A percentile compares a stretch with the other conserved stretches of the same genome.
These are phyloP conservation scores for Drosophila nr. medialis DNA, from an alignment of 2,888 invertebrate species.

Conservation along the genomic window DNA sequence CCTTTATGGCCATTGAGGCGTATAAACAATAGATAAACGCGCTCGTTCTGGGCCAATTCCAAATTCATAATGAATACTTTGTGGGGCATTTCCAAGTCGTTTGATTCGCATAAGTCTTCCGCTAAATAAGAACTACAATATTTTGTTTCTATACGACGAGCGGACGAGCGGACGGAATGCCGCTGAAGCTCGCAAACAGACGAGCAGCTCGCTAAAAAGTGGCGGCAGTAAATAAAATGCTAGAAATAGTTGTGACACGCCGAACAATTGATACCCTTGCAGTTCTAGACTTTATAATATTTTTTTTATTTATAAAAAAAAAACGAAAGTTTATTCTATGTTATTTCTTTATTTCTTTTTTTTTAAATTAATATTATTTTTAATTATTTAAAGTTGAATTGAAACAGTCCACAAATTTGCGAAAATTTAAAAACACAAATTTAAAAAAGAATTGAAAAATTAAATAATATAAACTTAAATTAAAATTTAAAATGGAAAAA, in stretches of 20 bases:
- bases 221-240: conserved; percentile 75
- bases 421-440: not conserved
- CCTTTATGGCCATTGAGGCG: conserved; percentile 65
- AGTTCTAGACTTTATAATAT: accelerated
- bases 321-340: not conserved
- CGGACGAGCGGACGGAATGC: conserved; percentile 4
- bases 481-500: too few relatives aligned
- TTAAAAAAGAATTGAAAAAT: not conserved
- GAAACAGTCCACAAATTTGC: not conserved
- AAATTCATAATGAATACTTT: conserved; percentile 78
- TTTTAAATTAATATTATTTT: not conserved
- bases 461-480: not conserved
- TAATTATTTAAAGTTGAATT: not conserved
- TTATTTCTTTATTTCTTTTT: too few relatives aligned
- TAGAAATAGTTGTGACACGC: not conserved
- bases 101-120: conserved; percentile 77
- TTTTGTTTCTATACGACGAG: conserved; percentile 30
- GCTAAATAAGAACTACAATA: conserved; percentile 51
- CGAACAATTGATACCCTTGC: not conserved
- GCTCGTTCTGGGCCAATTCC: conserved; percentile 68
- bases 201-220: conserved; percentile 63
- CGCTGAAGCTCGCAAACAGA: conserved; percentile 15
- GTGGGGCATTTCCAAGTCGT: conserved; percentile 70
- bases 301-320: not conserved
- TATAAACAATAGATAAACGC: conserved; percentile 80